Base-by-base conservation (phyloP, 2,888 invertebrate genomes). In the Ichneumon xanthorius region DNA sequence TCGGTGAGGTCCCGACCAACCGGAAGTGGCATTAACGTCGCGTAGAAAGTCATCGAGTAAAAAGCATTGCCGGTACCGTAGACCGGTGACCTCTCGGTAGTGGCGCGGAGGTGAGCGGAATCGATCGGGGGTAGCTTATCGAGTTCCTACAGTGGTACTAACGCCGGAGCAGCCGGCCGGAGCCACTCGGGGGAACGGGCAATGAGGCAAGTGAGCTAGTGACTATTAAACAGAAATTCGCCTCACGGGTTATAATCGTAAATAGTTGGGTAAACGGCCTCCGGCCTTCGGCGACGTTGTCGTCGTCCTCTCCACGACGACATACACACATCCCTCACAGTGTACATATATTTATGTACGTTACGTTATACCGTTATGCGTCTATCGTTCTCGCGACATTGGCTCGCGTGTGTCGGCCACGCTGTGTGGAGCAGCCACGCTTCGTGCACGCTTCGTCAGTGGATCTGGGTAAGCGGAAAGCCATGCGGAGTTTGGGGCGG, bases 151-250 rank as follows among this genome's bases (percentile, higher is more conserved):
- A 48, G 33, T 37, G 45, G 55, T 55, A 55, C 55, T 22, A 19
- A 19, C 22, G 22, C 55, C 19, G 19, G 22, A 55, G 55, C 55
- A 19, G 55, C 22, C 55, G 55, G 22, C 33, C 19, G 19, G 30
- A 19, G 3, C 33, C 11, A 50, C 33, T 37, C 73, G 9, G 6
- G 53, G 55, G 55, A 37, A 2, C 37, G 30, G 9, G 50, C 68
- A 75, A 53, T 70, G 65, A 63, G 68, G 37, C 67, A 65, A 6
- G n/a, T 22, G 75, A 77, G 65, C 75, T 65, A 75, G 30, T 65
- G 84, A 77, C 80, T 86, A 87, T 89, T 87, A 86, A 89, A 86
- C 84, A 73, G 85, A 89, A 89, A 89, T 89, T 88, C 80, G 80
- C 80, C 85, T 48, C 55, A 16, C 37, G 78, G 82, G 88, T 87